phyloP scores from a whole-genome alignment of 2,888 invertebrate species.

The Caenorhabditis uteleia region DNA sequence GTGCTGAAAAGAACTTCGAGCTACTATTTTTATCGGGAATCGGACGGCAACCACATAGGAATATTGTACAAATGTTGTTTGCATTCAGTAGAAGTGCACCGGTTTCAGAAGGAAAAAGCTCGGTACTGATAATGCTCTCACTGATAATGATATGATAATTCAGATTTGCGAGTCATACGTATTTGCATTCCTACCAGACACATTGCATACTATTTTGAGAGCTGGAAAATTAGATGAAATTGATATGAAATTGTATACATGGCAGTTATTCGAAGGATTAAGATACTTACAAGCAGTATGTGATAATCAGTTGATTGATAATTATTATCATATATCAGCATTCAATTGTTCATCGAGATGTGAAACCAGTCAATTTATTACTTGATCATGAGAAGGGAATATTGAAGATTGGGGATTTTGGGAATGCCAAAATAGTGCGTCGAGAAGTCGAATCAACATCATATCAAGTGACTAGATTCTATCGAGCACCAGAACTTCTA shows the following conservation, averaged over 20 bases:
- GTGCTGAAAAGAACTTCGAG: slow-evolving; percentile 45
- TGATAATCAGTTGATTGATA: background rate
- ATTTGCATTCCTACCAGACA: slow-evolving; percentile 55
- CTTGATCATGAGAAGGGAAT: slow-evolving; percentile 46
- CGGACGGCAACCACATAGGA: slow-evolving; percentile 47
- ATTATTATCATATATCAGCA: slow-evolving; percentile 38
- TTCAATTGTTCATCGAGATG: slow-evolving; percentile 44
- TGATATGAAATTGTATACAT: slow-evolving; percentile 60
- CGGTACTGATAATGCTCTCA: too few relatives aligned
- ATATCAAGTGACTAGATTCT: slow-evolving; percentile 57
- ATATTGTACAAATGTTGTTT: slow-evolving; percentile 57
- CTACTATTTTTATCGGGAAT: slow-evolving; percentile 48
- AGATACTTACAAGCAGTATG: slow-evolving; percentile 46
- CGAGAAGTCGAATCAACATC: slow-evolving; percentile 40
- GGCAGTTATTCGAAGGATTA: slow-evolving; percentile 61
- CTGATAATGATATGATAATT: slow-evolving; percentile 2
- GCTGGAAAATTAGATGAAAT: slow-evolving; percentile 31
- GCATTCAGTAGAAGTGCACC: slow-evolving; percentile 36
- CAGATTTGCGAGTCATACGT: slow-evolving; percentile 55
- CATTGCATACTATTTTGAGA: slow-evolving; percentile 35
- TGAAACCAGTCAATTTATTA: slow-evolving; percentile 55
- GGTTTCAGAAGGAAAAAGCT: slow-evolving; percentile 9
- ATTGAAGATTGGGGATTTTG: slow-evolving; percentile 61
- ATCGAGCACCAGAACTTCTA: slow-evolving; percentile 60
- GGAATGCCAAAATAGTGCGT: slow-evolving; percentile 54